Base-by-base conservation (phyloP, 1,140 invertebrate genomes). In the Sycophila sp. region DNA sequence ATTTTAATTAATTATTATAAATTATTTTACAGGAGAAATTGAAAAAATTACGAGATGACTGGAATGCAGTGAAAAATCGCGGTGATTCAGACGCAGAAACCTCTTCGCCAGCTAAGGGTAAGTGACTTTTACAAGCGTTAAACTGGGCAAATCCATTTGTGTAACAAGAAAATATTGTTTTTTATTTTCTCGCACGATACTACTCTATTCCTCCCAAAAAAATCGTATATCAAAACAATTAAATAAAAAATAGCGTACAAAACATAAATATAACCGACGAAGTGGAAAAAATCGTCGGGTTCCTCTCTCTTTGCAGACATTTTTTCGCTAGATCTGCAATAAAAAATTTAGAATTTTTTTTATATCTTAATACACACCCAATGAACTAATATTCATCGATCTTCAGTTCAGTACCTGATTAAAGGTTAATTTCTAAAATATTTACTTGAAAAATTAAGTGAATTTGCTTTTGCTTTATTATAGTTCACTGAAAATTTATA, bases 31-130 rank as follows among this genome's bases (percentile, higher is more conserved):
- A 90, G 83, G 87, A 89, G 74, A 90, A 90, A 74, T 80, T 88
- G 55, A 87, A 87, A 67, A 88, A 89, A 73, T 77, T 92, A 45
- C 85, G 87, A 30, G 88, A 89, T 63, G 89, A 90, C 77, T 92
- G 90, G 90, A 85, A 87, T 26, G 87, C 86, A 67, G 79, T 89
- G 32, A 89, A 88, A 67, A 86, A 82, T 68, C 78, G 83, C 7
- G 84, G 83, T 4, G 85, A 84, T 68, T 65, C 77, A 24, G 76
- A 77, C 28, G 47, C 64, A 32, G 79, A 82, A 47, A 19, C 72
- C 1, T 38, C 47, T 7, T 65, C 66, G 1, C 40, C 65, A 30
- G 19, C 71, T 30, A 80, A 78, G 66, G 83, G 84, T 86, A 72
- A 78, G 75, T 66, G 49, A 28, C 38, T 42, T 70, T 58, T 26